Base-by-base conservation (phyloP, 1,140 invertebrate species). In the Bombus waltoni region DNA sequence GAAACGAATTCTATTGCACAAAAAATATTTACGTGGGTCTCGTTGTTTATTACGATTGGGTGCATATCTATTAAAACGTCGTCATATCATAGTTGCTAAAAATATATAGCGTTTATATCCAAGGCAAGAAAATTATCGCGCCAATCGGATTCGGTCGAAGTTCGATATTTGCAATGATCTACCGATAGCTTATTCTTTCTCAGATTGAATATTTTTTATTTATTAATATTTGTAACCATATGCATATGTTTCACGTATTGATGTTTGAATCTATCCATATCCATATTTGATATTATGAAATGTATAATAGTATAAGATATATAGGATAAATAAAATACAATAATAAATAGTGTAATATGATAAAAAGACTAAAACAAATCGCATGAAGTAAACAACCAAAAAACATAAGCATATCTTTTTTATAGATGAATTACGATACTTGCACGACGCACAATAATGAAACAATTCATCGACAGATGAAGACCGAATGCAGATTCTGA, bases 391-490 rank as follows among this genome's bases (percentile, higher is more conserved):
- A 38, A 38, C n/a, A 40, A 32, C 15, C 13, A 25, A 62, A 32
- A 81, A 53, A 53, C 18, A 81, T 40, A 35, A 74, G 11, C 22
- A 22, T 62, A 22, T 59, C 6, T 59, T 62, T 68, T 35, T 73
- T 28, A 18, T 32, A 8, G 15, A 11, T 28, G 28, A 13, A 18
- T 73, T 25, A 53, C 25, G 5, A 15, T n/a, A 35, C 35, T 22
- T 57, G 35, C 11, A 18, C 28, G 35, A 81, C 18, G 70, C 40
- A 62, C 10, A 38, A 4, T 62, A 74, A 74, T 81, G 80, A 74
- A 73, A 81, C 40, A 35, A 81, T 81, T 62, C 53, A 62, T 44
- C 42, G 40, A 74, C 40, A 11, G 32, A 32, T 32, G 32, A 32
- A 32, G 32, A 32, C 32, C 32, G 32, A 32, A 32, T 18, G n/a